phyloP scores from a whole-genome alignment of 2,113 vertebrate genomes.

The Tragulus kanchil region DNA sequence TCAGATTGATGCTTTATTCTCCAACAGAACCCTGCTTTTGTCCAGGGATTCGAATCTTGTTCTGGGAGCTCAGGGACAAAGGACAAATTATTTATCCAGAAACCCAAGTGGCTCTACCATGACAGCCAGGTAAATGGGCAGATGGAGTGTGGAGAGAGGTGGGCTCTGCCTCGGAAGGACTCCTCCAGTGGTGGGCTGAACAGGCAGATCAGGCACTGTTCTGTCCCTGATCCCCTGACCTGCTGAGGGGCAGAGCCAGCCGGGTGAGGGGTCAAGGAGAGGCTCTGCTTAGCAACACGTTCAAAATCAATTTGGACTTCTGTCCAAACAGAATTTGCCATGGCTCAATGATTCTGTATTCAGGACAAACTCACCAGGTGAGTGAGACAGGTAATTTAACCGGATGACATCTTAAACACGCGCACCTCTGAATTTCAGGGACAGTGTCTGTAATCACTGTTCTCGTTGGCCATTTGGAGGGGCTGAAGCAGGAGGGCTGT shows the following conservation, averaged over 20 bases:
- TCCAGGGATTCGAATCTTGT: neutral
- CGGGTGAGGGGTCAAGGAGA: accelerated
- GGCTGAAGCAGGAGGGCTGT: neutral
- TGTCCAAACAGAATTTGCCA: neutral
- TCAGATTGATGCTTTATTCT: neutral
- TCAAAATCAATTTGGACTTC: neutral
- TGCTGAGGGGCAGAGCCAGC: accelerated
- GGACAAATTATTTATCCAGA: neutral
- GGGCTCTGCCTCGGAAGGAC: neutral
- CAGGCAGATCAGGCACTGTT: neutral
- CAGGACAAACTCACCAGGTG: neutral
- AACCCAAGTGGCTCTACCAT: neutral
- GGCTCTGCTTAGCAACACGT: neutral
- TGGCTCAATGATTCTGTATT: neutral
- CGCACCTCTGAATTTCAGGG: neutral
- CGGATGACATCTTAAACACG: neutral
- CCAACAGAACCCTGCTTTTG: neutral
- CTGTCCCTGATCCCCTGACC: neutral
- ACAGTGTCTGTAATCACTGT: neutral
- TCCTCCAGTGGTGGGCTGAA: neutral
- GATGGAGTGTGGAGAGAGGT: neutral
- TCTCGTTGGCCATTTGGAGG: neutral
- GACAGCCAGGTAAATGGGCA: neutral
- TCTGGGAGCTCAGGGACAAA: neutral
- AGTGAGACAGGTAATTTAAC: neutral